Evolutionary conservation across 2,113 vertebrate species (phyloP).

Genomic region (Odontophorus gujanensis): DNA sequence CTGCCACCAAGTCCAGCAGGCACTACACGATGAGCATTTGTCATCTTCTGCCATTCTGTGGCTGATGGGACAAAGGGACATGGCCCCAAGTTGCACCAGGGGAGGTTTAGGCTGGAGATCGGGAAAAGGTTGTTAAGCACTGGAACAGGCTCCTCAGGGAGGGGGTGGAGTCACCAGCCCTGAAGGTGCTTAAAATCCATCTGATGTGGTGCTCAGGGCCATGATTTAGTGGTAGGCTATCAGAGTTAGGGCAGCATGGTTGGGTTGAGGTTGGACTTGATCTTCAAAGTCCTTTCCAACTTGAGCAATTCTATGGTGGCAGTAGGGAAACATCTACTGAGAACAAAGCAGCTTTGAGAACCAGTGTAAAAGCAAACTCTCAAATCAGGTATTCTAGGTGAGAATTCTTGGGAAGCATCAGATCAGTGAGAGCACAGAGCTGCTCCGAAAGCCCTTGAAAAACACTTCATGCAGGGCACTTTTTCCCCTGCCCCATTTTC

Average conservation of each 20-base stretch:
- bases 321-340: background rate
- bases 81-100: no score
- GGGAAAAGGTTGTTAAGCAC: no score
- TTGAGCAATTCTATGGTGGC: background rate
- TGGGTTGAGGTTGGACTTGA: no score
- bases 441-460: background rate
- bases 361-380: background rate
- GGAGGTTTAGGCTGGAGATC: no score
- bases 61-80: no score
- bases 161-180: no score
- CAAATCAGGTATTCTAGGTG: background rate
- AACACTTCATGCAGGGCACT: background rate
- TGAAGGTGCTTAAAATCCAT: no score
- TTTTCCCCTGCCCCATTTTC: background rate
- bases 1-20: background rate
- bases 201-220: no score
- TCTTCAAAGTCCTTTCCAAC: no score
- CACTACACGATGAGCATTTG: fast-evolving
- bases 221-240: no score
- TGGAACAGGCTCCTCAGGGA: no score
- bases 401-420: background rate
- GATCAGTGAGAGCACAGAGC: fast-evolving
- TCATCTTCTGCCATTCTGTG: background rate
- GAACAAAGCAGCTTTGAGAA: fast-evolving
- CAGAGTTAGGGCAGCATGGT: no score